Conservation (phyloP, 2,113 vertebrate species). For the Prochilodus magdalenae region DNA sequence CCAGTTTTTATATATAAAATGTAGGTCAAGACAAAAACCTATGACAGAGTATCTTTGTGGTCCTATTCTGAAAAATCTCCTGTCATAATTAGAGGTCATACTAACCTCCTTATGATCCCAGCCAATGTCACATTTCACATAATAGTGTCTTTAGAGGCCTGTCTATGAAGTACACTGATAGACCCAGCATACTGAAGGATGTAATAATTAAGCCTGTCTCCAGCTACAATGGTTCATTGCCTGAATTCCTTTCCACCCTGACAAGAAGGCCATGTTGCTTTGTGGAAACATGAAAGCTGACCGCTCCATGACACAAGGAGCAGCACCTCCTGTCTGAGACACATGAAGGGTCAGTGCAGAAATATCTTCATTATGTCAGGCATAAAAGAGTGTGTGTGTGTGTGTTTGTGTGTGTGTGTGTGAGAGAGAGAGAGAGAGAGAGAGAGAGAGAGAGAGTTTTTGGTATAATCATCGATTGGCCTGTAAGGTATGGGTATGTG, state of each 20-base stretch:
- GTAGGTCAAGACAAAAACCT: neutral
- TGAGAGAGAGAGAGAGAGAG: too few species aligned
- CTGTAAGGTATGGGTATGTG: neutral
- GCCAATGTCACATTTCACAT: neutral
- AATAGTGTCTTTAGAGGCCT: conserved; percentile 1
- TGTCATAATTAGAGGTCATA: neutral
- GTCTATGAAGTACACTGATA: neutral
- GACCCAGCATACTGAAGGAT: neutral
- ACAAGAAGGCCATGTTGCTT: neutral
- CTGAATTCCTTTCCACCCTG: neutral
- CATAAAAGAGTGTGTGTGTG: neutral
- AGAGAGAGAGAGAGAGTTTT: neutral
- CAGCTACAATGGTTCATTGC: neutral
- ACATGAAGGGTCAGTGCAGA: neutral
- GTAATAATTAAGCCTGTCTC: conserved; percentile 1
- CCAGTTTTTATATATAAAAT: neutral
- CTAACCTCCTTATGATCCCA: neutral
- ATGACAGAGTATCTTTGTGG: neutral
- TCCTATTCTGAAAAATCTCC: neutral
- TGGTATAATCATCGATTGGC: neutral
- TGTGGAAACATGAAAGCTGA: conserved; percentile 7
- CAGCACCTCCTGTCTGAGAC: neutral
- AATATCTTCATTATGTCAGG: neutral
- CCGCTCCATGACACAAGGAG: neutral
- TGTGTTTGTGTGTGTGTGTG: neutral